A percentile compares a stretch with the other conserved stretches of the same genome.
These are phyloP conservation scores for Caretta caretta DNA, from an alignment of 2,113 vertebrate species.

Conservation along the genomic window DNA sequence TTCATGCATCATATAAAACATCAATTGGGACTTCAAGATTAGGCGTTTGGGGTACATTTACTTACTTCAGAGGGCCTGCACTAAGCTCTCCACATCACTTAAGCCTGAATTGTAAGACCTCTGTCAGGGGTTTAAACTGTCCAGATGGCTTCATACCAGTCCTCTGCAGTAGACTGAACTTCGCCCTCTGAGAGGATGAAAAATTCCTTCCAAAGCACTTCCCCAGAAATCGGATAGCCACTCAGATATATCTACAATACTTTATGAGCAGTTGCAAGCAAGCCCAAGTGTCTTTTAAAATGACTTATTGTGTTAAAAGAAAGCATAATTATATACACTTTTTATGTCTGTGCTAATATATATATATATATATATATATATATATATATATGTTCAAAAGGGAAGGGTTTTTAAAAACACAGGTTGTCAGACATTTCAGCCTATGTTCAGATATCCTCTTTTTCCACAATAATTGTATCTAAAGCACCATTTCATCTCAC, in stretches of 20 bases:
- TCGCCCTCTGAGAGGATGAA: constrained; percentile 32
- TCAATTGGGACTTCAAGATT: constrained; percentile 21
- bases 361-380: not conserved
- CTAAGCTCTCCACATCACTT: constrained; percentile 46
- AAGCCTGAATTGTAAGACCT: constrained; percentile 17
- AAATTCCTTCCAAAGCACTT: constrained; percentile 27
- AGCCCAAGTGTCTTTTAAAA: not conserved
- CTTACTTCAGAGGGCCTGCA: not conserved
- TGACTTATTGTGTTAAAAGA: not conserved
- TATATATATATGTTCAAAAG: not conserved
- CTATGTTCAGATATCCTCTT: not conserved
- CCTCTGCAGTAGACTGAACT: not conserved
- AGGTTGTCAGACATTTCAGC: constrained; percentile 14
- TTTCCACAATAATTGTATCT: not conserved
- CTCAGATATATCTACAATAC: not conserved
- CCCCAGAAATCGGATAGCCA: not conserved
- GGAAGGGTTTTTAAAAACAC: not conserved
- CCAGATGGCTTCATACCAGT: constrained; percentile 45
- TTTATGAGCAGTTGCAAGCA: not conserved
- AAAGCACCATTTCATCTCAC: not conserved
- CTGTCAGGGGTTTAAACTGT: constrained; percentile 48
- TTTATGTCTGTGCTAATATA: not conserved
- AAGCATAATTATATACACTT: not conserved
- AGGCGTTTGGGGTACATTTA: not conserved
- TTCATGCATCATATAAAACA: not conserved